A percentile compares a stretch with the other conserved stretches of the same genome.
phyloP scores from a whole-genome alignment of 2,113 vertebrate genomes.

The Theristicus caerulescens region DNA sequence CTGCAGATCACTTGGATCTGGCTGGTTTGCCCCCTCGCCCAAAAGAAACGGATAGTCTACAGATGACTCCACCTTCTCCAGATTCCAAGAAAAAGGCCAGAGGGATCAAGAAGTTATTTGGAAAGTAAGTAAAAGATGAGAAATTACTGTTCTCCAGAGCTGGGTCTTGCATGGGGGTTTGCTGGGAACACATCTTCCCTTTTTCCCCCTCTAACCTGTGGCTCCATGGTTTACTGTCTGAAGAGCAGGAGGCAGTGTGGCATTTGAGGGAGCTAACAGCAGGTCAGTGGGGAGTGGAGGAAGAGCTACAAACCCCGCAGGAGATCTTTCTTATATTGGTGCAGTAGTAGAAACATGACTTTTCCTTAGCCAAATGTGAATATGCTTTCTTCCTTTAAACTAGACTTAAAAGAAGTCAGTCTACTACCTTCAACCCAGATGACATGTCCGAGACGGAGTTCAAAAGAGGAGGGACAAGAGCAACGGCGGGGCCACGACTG shows the following conservation, averaged over 20 bases:
- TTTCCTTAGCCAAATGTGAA: not conserved
- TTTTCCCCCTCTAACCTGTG: fast-evolving
- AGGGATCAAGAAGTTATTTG: constrained; percentile 94
- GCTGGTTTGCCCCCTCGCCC: constrained; percentile 83
- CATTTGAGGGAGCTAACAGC: not conserved
- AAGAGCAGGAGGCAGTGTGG: not conserved
- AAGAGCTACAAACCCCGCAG: not conserved
- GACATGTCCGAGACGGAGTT: constrained; percentile 90
- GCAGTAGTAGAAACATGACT: not conserved
- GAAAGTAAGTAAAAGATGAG: constrained; percentile 81
- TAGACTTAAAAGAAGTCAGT: constrained; percentile 94
- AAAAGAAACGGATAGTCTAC: constrained; percentile 77
- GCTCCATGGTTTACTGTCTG: not conserved
- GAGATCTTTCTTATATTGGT: not conserved
- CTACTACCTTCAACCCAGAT: constrained; percentile 93
- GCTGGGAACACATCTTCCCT: not conserved
- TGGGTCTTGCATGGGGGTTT: not conserved
- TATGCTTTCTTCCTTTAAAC: not conserved
- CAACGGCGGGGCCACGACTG: constrained; percentile 91
- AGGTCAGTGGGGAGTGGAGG: not conserved
- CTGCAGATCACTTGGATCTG: constrained; percentile 88
- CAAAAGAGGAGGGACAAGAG: constrained; percentile 91
- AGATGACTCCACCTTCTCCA: constrained; percentile 84
- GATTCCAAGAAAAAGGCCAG: constrained; percentile 91
- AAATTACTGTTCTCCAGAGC: not conserved